These are phyloP conservation scores for Eupithecia subfuscata DNA, from an alignment of 2,888 invertebrate genomes.

Conservation along the genomic window DNA sequence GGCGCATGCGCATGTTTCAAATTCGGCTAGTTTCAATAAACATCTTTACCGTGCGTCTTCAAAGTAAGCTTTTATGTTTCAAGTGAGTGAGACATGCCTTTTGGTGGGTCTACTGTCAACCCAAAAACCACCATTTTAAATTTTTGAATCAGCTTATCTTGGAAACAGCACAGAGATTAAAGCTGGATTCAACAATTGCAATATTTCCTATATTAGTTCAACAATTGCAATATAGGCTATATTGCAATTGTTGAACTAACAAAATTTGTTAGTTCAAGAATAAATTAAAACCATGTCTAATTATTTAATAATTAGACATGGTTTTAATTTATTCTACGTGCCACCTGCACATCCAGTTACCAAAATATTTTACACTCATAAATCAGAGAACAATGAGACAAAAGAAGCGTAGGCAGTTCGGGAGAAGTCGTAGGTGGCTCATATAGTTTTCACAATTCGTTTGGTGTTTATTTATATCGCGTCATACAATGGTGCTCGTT, in stretches of 20 bases:
- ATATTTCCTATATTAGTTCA: too few relatives aligned
- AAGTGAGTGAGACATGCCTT: slow-evolving; percentile 66
- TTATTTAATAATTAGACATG: slow-evolving; percentile 4
- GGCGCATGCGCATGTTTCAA: slow-evolving; percentile 60
- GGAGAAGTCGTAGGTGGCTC: background rate
- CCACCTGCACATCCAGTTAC: slow-evolving; percentile 21
- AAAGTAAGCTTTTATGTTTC: slow-evolving; percentile 38
- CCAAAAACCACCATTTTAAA: background rate
- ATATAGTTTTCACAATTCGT: slow-evolving; percentile 3
- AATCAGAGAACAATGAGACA: slow-evolving; percentile 35
- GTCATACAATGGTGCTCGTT: slow-evolving; percentile 30
- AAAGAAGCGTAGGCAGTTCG: slow-evolving; percentile 31
- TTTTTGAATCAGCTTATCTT: background rate
- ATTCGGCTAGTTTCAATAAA: slow-evolving; percentile 67
- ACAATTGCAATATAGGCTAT: background rate
- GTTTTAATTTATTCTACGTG: slow-evolving; percentile 16
- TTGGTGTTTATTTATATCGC: slow-evolving; percentile 12
- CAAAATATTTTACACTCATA: slow-evolving; percentile 33
- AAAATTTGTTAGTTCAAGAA: too few relatives aligned
- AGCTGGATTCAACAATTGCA: background rate
- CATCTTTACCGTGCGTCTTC: slow-evolving; percentile 70
- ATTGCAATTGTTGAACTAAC: background rate
- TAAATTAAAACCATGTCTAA: too few relatives aligned
- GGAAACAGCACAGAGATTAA: background rate
- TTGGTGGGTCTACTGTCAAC: slow-evolving; percentile 41